Evolutionary conservation across 1,140 invertebrate species (phyloP), one percentile per base, ranked within the genome.

Genomic region (Medauroidea extradentata): DNA sequence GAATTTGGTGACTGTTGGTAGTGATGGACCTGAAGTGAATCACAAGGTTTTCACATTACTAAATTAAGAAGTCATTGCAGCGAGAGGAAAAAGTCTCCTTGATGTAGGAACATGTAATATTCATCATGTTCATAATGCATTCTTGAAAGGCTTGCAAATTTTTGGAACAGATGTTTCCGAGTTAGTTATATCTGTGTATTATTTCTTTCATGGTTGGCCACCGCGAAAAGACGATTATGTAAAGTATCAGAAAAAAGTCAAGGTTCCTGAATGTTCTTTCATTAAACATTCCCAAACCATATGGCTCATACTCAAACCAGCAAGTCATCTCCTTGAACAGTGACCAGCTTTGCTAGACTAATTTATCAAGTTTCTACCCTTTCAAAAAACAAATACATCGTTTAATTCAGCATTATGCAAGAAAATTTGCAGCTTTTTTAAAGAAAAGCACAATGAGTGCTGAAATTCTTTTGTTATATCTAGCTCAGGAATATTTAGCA

Each of bases 91-190:
- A 38, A 23, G 29, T 41, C 53, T 54, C 14, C 29, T 54, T 11
- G 29, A 54, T 18, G 23, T 54, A 18, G 53, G 59, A 25, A 29
- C 41, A n/a, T 61, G 56, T 25, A 60, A 61, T 39, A 61, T 61
- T 42, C 56, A 61, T 42, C 23, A 51, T 25, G 24, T 61, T 13
- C 59, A 61, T 38, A 61, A 61, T 61, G 59, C 41, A 34, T 61
- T 61, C 38, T 57, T 25, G 38, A 61, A 61, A 61, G 59, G 58
- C 5, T 34, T 61, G 14, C 11, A 2, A 24, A 9, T 38, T 9
- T 39, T 61, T 19, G 38, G 59, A 19, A 18, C 3, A 19, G 57
- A 61, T 34, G 29, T 34, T 34, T 34, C 29, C 13, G 59, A 61
- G n/a, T 34, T 60, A 14, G 39, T 61, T 8, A n/a, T 61, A 19